These are phyloP conservation scores for Aplidium turbinatum DNA, from an alignment of 23 tunicate genomes.

Conservation along the genomic window DNA sequence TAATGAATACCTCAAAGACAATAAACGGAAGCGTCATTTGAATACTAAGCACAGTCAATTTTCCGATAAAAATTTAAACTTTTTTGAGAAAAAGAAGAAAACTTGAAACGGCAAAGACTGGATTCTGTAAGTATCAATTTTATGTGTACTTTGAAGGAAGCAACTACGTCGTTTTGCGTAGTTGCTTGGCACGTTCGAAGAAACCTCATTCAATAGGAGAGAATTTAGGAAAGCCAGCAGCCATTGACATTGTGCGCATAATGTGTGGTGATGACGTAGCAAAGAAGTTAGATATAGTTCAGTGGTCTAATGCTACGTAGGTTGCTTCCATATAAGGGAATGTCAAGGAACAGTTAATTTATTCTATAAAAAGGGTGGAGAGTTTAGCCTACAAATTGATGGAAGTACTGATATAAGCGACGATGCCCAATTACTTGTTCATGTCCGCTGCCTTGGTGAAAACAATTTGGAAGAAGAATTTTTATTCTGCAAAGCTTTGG, in stretches of 20 bases:
- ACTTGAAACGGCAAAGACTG: background rate
- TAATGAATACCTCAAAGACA: constrained; percentile 3
- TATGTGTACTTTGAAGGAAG: constrained; percentile 12
- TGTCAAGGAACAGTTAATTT: background rate
- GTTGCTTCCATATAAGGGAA: no score
- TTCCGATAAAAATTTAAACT: background rate
- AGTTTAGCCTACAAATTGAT: no score
- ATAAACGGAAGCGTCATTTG: constrained; percentile 15
- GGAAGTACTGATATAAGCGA: background rate
- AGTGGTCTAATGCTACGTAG: background rate
- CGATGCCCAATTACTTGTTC: background rate
- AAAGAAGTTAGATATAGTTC: background rate
- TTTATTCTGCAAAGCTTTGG: no score
- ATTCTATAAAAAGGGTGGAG: no score
- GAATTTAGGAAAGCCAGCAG: constrained; percentile 7
- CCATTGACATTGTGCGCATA: constrained; percentile 23
- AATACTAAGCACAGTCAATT: constrained; percentile 9
- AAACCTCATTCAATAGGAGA: constrained; percentile 21
- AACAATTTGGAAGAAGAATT: no score
- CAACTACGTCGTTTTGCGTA: constrained; percentile 4
- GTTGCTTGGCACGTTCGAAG: constrained; percentile 14
- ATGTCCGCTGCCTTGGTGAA: no score
- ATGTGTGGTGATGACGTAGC: constrained; percentile 15
- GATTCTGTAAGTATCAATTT: constrained; percentile 2
- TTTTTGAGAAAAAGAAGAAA: constrained; percentile 16